phyloP scores from a whole-genome alignment of 2,797 vertebrate species.

The Sebastes nivosus region DNA sequence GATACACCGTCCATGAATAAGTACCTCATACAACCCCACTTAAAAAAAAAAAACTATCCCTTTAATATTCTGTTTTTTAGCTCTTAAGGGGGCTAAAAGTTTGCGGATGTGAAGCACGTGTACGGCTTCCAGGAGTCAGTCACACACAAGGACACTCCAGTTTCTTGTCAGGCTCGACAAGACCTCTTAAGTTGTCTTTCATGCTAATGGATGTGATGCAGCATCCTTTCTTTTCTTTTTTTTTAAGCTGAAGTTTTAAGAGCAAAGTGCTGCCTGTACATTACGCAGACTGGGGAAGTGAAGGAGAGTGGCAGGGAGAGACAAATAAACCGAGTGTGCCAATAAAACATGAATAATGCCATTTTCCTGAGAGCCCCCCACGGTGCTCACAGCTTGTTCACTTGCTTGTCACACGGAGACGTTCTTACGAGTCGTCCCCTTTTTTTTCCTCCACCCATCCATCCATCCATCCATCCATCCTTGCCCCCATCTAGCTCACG shows the following conservation, averaged over 20 bases:
- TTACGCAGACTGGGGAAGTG: background rate
- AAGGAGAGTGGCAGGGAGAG: conserved; percentile 5
- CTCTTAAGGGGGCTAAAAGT: conserved; percentile 14
- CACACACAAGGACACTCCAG: conserved; percentile 14
- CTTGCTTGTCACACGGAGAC: conserved; percentile 53
- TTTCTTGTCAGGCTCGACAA: conserved; percentile 37
- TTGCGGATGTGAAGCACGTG: background rate
- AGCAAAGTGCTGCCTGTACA: conserved; percentile 49
- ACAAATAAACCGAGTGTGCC: conserved; percentile 55
- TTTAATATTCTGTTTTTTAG: conserved; percentile 7
- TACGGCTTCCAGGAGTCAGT: conserved; percentile 1
- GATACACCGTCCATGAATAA: too few species aligned
- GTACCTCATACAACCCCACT: too few species aligned
- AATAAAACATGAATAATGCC: conserved; percentile 76
- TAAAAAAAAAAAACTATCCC: too few species aligned
- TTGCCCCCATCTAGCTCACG: conserved; percentile 31
- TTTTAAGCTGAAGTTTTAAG: conserved; percentile 41
- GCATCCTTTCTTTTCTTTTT: background rate
- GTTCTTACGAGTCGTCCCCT: conserved; percentile 31
- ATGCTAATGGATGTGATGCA: conserved; percentile 55
- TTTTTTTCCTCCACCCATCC: conserved; percentile 7
- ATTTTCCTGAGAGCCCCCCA: conserved; percentile 63
- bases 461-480: conserved; percentile 40
- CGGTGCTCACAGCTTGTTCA: conserved; percentile 57
- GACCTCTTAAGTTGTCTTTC: conserved; percentile 58